Base-by-base conservation (phyloP, 2,888 invertebrate species). In the Lissonota sp. region DNA sequence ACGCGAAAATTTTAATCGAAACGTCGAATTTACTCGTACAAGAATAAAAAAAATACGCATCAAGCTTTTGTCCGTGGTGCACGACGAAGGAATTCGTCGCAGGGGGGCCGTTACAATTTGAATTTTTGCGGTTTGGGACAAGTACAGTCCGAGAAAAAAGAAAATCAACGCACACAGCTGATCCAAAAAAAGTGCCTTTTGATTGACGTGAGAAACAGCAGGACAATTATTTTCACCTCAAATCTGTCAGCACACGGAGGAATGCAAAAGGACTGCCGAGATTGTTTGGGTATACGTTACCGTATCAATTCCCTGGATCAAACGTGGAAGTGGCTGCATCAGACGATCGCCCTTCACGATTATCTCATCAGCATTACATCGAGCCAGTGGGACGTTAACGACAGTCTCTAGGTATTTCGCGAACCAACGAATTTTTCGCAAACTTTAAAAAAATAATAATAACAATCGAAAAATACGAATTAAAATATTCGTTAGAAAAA, bases 251-350 rank as follows among this genome's bases (percentile, higher is more conserved):
- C 91, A 91, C 90, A 88, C 90, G 87, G 92, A 93, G 93, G 93
- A 93, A 93, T 93, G 93, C 93, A 92, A 95, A 95, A 94, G 94
- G 95, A 95, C 94, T 95, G 95, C 93, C 95, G 95, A 93, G 96
- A 96, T 93, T 96, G 96, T 95, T 94, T 97, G 95, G 97, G 96
- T 94, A 96, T 97, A 94, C 96, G 97, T 94, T 95, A 95, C 95
- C 97, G 97, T 94, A 96, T 96, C 93, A 96, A 96, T 94, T 95
- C 95, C 94, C 95, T 97, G 93, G 97, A 97, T 94, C 97, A 97
- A 94, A 98, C 97, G 92, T 97, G 97, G 96, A 97, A 97, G 97
- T 98, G 97, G 97, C 94, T 98, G 93, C 97, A 98, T 93, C 97
- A 97, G 93, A 98, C 97, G 86, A 96, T 97, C 90, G 96, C 96